Evolutionary conservation across 1,140 invertebrate species (phyloP), one percentile per base, ranked within the genome.

Genomic region (Drosophila ironensis): DNA sequence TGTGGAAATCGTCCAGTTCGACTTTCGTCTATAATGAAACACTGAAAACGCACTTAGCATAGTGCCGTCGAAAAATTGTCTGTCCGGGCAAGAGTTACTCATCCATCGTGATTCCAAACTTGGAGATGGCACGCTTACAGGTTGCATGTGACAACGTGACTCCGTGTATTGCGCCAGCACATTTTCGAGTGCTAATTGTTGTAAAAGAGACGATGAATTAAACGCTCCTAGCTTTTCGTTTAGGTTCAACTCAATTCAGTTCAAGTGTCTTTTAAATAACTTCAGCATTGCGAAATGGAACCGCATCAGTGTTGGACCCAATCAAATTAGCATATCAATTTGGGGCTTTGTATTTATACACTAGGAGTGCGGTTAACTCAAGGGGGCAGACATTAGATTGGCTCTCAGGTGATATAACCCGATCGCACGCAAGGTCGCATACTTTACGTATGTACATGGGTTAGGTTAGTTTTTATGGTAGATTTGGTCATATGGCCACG

Each of bases 241-340:
- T 44, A 20, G 22, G 7, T 46, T 6, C 19, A 42, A n/a, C n/a
- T n/a, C n/a, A n/a, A n/a, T n/a, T n/a, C n/a, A 40, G 48, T 22
- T 9, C 22, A 40, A 20, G 14, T 25, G 45, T 11, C 67, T 27
- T 33, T 48, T 41, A 44, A 47, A 53, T 2, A 38, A 28, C 12
- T 42, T 52, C 41, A 48, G 41, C 9, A 57, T 57, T 51, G 51
- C 41, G 51, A 46, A 50, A 52, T 45, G 20, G 16, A 38, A 20
- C 35, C 47, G 11, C 25, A 2, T 48, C 17, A 38, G 19, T 38
- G 22, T 24, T 40, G 47, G 27, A 51, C 38, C 12, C 54, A 28
- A 59, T 50, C 27, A 61, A 86, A 82, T 86, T 86, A 57, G 42
- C 70, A 59, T 66, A 74, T 66, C 35, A 67, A 50, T 70, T 76